Base-by-base conservation (phyloP, 2,113 vertebrate species). In the Anseranas semipalmata region DNA sequence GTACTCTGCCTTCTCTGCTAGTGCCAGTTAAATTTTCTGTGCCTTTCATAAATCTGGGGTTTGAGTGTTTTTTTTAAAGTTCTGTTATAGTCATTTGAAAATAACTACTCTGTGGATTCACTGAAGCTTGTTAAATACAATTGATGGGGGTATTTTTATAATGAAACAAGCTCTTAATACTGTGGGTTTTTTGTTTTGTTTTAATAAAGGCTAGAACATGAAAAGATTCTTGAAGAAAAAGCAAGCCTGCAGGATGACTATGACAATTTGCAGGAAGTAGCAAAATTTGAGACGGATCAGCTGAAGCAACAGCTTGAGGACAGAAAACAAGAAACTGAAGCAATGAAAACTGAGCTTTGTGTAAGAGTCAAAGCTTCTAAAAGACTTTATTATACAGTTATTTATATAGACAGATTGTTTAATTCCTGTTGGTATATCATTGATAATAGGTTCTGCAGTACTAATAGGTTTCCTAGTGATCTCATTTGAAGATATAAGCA, bases 201-300 rank as follows among this genome's bases (percentile, higher is more conserved):
- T 95, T 79, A 39, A 59, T 94, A 46, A 97, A 99, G 99, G 90
- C 93, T 99, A 88, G 99, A 99, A 95, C 98, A 98, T 71, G 99
- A 99, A 97, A 98, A 98, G 83, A 91, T 99, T 74, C 98, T 99
- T 93, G 99, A 99, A 96, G 98, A 98, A 96, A 99, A 99, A 93
- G 97, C 98, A 74, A 98, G 98, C 43, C 98, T 99, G 46, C 99
- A 99, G 97, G 99, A 99, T 95, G 98, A 98, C 56, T 99, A 98
- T 25, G 99, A 99, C 85, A 99, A 99, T 60, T 96, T 99, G 77
- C 99, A 99, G 93, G 99, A 99, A 78, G 99, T 99, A 91, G 96
- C 98, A 21, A 99, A 99, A 94, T 99, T 99, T 97, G 99, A 99
- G 87, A 97, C 97, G 2, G 99, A 99, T 94, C 98, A 99, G 75